Conservation (phyloP, 2,113 vertebrate genomes). For the Centropristis striata region DNA sequence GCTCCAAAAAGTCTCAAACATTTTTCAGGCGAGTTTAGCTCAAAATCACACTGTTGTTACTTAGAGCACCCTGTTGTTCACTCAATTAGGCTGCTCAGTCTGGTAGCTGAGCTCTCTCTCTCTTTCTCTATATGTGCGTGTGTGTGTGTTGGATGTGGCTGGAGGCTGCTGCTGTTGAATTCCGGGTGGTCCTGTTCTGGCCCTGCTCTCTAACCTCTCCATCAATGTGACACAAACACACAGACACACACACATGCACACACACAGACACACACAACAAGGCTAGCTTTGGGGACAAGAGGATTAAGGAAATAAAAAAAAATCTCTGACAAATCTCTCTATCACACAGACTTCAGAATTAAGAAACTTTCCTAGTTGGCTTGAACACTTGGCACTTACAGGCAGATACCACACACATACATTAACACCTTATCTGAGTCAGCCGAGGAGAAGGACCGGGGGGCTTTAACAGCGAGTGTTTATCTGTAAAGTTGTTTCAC, state of each 20-base stretch:
- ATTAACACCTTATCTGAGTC: constrained; percentile 42
- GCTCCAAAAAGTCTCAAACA: constrained; percentile 37
- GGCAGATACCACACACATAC: constrained; percentile 60
- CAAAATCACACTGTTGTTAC: constrained; percentile 69
- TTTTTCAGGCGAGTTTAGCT: constrained; percentile 63
- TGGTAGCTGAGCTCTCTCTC: constrained; percentile 54
- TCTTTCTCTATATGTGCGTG: constrained; percentile 34
- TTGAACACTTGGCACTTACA: constrained; percentile 57
- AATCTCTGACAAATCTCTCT: constrained; percentile 76
- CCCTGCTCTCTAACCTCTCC: constrained; percentile 84
- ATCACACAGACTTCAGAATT: constrained; percentile 76
- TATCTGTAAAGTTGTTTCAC: background rate
- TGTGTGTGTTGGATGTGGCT: constrained; percentile 77
- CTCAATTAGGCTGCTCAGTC: constrained; percentile 77
- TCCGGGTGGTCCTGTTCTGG: constrained; percentile 84
- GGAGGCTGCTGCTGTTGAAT: constrained; percentile 82
- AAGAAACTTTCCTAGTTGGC: constrained; percentile 78
- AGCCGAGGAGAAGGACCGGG: background rate
- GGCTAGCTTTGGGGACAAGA: constrained; percentile 77
- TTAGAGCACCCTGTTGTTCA: constrained; percentile 77
- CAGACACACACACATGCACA: constrained; percentile 42
- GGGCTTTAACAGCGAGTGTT: background rate
- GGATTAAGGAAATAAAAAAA: constrained; percentile 80
- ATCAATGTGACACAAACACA: constrained; percentile 75
- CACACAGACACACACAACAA: constrained; percentile 19